phyloP scores from a whole-genome alignment of 2,888 invertebrate species.

The Apantesis nais region DNA sequence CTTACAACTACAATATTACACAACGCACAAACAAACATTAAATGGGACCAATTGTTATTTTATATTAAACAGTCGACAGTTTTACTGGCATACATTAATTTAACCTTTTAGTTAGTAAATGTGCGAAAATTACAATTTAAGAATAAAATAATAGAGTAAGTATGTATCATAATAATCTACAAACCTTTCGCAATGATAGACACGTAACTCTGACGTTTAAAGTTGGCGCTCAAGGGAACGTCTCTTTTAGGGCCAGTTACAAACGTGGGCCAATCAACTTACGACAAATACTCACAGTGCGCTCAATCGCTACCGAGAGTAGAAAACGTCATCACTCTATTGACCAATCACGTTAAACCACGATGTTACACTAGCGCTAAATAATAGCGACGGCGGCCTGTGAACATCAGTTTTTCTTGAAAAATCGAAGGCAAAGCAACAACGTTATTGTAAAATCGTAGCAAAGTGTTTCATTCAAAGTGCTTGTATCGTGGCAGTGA shows the following conservation, averaged over 20 bases:
- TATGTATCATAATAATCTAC: neutral
- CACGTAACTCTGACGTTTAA: slow-evolving; percentile 48
- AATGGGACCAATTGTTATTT: neutral
- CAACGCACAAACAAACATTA: no score
- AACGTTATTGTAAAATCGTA: slow-evolving; percentile 59
- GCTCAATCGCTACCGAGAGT: slow-evolving; percentile 73
- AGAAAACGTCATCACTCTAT: slow-evolving; percentile 73
- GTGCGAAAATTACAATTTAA: neutral
- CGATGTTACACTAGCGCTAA: slow-evolving; percentile 86
- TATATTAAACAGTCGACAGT: neutral
- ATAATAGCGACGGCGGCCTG: slow-evolving; percentile 80
- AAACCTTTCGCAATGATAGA: slow-evolving; percentile 26
- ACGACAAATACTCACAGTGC: slow-evolving; percentile 84
- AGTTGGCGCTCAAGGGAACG: slow-evolving; percentile 63
- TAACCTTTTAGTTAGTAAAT: neutral
- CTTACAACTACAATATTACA: no score
- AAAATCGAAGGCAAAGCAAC: slow-evolving; percentile 71
- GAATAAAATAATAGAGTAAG: neutral
- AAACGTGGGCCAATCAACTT: slow-evolving; percentile 89
- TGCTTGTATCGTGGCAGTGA: slow-evolving; percentile 72
- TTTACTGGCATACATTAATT: neutral
- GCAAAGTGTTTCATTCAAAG: slow-evolving; percentile 60
- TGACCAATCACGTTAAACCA: slow-evolving; percentile 85
- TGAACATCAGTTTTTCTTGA: slow-evolving; percentile 77
- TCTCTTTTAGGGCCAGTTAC: slow-evolving; percentile 63